Conservation (phyloP, 2,888 invertebrate genomes). For the Tanypteryx hageni region DNA sequence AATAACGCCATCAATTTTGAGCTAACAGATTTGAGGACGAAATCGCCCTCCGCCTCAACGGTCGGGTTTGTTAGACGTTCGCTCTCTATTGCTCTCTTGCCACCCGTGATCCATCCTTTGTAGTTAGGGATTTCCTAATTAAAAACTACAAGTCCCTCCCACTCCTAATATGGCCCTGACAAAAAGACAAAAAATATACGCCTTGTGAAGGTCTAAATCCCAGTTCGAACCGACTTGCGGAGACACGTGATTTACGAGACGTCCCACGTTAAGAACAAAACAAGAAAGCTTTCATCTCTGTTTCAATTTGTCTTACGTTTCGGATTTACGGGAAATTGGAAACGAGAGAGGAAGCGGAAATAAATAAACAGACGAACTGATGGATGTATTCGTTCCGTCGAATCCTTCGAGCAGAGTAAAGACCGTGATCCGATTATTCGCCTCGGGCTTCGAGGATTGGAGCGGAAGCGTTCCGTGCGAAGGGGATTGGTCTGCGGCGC, state of each 20-base stretch:
- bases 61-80: too few species aligned
- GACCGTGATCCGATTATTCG: conserved; percentile 13
- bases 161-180: too few species aligned
- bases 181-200: too few species aligned
- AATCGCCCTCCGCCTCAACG: too few species aligned
- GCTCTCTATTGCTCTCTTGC: too few species aligned
- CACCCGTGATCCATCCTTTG: too few species aligned
- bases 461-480: neutral
- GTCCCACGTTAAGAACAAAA: neutral
- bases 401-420: neutral
- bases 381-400: neutral
- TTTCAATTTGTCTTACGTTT: conserved; percentile 19
- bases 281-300: neutral
- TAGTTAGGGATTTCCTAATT: too few species aligned
- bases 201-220: too few species aligned
- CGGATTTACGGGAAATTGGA: conserved; percentile 23
- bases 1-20: too few species aligned
- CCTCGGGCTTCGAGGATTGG: conserved; percentile 1
- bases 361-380: neutral
- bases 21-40: too few species aligned
- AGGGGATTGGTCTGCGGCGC: neutral
- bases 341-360: conserved; percentile 12
- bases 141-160: too few species aligned
- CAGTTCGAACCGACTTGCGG: neutral
- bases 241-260: neutral